Conservation (phyloP, 2,888 invertebrate genomes). For the Chydorus sphaericus region DNA sequence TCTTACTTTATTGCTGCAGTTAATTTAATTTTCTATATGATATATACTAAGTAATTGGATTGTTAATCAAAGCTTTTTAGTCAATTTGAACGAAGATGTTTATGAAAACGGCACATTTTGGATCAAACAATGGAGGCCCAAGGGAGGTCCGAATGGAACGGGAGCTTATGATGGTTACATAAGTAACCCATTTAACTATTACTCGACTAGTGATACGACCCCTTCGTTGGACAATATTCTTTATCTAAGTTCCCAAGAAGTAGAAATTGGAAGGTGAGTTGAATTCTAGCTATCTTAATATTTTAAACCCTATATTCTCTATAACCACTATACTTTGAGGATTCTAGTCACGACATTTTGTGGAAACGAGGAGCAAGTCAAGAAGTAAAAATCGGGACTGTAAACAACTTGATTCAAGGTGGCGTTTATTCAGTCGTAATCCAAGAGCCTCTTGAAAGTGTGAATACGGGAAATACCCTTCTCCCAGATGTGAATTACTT, state of each 20-base stretch:
- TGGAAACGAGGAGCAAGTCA: background rate
- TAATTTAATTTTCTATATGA: no score
- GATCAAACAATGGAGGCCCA: no score
- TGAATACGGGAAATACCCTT: background rate
- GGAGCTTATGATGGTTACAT: no score
- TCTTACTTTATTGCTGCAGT: no score
- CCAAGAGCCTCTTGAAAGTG: background rate
- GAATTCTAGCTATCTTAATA: background rate
- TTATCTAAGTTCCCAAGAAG: background rate
- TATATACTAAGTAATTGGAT: no score
- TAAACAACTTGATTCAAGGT: background rate
- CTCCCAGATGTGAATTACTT: no score
- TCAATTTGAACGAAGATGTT: no score
- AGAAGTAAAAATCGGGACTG: background rate
- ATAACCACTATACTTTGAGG: background rate
- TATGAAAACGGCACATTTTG: no score
- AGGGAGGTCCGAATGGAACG: no score
- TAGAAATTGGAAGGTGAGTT: conserved; percentile 15
- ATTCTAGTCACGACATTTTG: background rate
- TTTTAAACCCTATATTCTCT: background rate
- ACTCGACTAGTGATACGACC: background rate
- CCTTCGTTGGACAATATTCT: background rate
- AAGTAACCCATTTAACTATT: no score
- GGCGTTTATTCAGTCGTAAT: conserved; percentile 5
- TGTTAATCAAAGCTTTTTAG: no score